These are phyloP conservation scores for Nyctereutes procyonoides DNA, from an alignment of 2,113 vertebrate species.

Conservation along the genomic window DNA sequence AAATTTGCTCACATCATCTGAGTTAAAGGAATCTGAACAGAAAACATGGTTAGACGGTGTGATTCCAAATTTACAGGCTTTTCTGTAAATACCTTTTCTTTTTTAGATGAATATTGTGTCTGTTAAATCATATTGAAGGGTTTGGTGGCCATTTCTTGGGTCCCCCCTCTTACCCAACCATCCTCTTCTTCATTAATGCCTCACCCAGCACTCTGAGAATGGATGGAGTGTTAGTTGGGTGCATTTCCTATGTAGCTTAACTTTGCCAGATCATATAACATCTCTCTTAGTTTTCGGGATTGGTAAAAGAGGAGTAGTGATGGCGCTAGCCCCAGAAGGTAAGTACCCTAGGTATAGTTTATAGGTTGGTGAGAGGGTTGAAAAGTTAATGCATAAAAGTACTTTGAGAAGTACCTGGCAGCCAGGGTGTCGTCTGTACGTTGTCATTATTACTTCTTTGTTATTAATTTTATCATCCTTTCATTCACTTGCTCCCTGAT, in stretches of 20 bases:
- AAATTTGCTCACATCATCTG: slow-evolving; percentile 7
- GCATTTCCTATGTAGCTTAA: not conserved
- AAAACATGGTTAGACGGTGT: not conserved
- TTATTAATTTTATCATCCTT: not conserved
- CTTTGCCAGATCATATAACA: not conserved
- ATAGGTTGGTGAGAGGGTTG: not conserved
- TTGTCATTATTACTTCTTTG: not conserved
- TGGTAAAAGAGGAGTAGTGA: not conserved
- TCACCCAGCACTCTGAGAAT: not conserved
- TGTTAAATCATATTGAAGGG: not conserved
- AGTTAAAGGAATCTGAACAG: not conserved
- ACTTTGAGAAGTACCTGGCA: not conserved
- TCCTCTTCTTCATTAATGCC: not conserved
- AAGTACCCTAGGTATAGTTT: not conserved
- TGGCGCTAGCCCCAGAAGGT: not conserved
- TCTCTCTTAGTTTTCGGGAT: not conserved
- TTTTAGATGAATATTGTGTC: not conserved
- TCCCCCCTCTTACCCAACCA: too few species aligned
- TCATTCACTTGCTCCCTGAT: not conserved
- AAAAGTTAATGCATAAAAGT: not conserved
- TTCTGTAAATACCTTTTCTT: not conserved
- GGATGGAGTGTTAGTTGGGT: not conserved
- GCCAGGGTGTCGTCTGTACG: not conserved
- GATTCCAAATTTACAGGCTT: not conserved
- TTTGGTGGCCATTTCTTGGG: not conserved